Evolutionary conservation across 2,888 invertebrate species (phyloP), one percentile per base, ranked within the genome.

Genomic region (Mythimna lalbum): DNA sequence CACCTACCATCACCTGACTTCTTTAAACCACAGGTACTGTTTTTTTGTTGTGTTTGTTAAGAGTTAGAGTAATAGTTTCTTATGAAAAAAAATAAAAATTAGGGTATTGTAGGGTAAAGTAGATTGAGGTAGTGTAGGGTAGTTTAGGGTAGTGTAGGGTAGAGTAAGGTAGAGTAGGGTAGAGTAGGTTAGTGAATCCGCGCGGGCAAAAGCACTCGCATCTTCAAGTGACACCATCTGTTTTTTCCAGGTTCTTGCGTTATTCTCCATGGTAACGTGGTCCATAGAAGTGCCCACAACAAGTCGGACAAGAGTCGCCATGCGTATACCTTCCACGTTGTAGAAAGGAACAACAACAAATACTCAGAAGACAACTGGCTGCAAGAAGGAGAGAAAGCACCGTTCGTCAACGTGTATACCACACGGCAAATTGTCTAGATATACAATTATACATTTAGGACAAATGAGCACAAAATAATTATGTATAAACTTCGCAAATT

Each of bases 251-350:
- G 99, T 55, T 97, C 98, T 2, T 98, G 98, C 84, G 97, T 99
- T 64, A 91, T 99, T 52, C 98, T 99, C 75, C 98, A 99, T 89
- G 99, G 99, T 0, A 97, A 98, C 89, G 98, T 99, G 0, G 98
- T 99, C 0, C 99, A 99, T 92, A 98, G 98, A 90, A 99, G 99
- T 88, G 98, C 98, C 64, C 96, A 96, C 12, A 99, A 99, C 92
- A 97, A 96, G 73, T 99, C 99, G 0, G 90, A 96, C 3, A 96
- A 97, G 78, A 98, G 98, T n/a, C 97, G 99, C 47, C 98, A 99
- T 87, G 99, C 98, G 1, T 99, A 99, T 94, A 99, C 99, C 9
- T 99, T 99, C 94, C 99, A 99, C 91, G 97, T 99, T 0, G 96
- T 98, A 69, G 99, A 99, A 91, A 97, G 97, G 78, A 95, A 97